Evolutionary conservation across 1,140 invertebrate species (phyloP).

Genomic region (Parapsyche elsis): DNA sequence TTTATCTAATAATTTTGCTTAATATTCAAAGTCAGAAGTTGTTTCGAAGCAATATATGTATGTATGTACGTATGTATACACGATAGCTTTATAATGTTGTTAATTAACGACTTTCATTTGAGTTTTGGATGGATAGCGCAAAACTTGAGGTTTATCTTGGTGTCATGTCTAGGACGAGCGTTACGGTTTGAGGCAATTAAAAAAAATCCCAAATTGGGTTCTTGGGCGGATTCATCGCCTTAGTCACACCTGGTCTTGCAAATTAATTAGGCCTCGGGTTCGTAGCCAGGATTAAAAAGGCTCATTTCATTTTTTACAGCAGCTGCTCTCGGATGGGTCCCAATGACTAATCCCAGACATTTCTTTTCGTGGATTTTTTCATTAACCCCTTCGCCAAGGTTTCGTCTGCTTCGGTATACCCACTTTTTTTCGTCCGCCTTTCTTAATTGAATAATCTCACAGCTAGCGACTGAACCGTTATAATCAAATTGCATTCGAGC

Average conservation of each 20-base stretch:
- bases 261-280: slow-evolving; percentile 52
- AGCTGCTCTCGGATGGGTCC: slow-evolving; percentile 34
- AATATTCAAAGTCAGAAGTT: no score
- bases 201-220: slow-evolving; percentile 26
- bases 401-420: not conserved
- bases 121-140: not conserved
- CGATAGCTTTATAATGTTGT: not conserved
- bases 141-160: not conserved
- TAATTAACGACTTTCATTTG: slow-evolving; percentile 35
- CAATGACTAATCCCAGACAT: slow-evolving; percentile 33
- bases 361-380: slow-evolving; percentile 46
- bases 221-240: slow-evolving; percentile 43
- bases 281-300: slow-evolving; percentile 50
- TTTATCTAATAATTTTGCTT: no score
- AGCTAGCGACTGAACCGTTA: not conserved
- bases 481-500: no score
- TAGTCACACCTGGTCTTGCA: slow-evolving; percentile 54
- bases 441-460: slow-evolving; percentile 19
- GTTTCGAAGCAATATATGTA: no score
- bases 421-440: not conserved
- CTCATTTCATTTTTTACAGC: slow-evolving; percentile 54
- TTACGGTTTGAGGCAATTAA: slow-evolving; percentile 18
- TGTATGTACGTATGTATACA: no score
- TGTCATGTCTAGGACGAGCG: not conserved
- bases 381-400: slow-evolving; percentile 43